A percentile compares a stretch with the other conserved stretches of the same genome.
Conservation (phyloP, 2,888 invertebrate species). For the Tinea trinotella region DNA sequence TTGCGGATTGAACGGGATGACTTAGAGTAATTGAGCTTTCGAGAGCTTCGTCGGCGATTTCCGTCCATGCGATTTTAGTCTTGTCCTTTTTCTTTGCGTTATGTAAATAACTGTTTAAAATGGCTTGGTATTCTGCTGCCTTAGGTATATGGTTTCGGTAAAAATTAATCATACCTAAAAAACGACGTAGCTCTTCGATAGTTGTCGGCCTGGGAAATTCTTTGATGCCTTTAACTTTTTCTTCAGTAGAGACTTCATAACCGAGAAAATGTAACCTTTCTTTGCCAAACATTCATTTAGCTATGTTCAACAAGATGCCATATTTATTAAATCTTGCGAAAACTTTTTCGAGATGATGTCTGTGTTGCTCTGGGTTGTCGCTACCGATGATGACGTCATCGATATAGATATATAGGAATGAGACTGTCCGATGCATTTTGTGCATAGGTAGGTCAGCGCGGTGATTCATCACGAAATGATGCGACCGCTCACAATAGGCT, state of each 20-base stretch:
- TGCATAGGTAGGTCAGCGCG: no score
- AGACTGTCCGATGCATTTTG: no score
- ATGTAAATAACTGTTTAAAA: constrained; percentile 26
- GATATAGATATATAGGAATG: constrained; percentile 18
- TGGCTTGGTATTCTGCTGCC: constrained; percentile 30
- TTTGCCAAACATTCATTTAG: constrained; percentile 23
- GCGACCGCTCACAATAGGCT: no score
- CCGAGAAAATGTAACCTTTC: constrained; percentile 24
- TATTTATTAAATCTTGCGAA: constrained; percentile 18
- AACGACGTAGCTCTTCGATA: constrained; percentile 23
- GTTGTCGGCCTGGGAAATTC: constrained; percentile 22
- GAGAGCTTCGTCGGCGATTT: constrained; percentile 24
- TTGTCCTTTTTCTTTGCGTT: constrained; percentile 26
- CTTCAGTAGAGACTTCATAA: constrained; percentile 23
- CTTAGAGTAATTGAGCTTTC: constrained; percentile 28
- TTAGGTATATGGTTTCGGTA: constrained; percentile 32
- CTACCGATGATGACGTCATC: constrained; percentile 21
- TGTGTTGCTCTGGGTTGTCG: constrained; percentile 15
- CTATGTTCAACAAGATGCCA: constrained; percentile 21
- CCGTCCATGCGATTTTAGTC: constrained; percentile 27
- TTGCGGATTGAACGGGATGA: constrained; percentile 27
- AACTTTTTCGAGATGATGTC: constrained; percentile 18
- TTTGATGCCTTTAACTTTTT: constrained; percentile 23
- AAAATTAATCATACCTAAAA: constrained; percentile 37
- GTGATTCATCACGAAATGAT: no score